A percentile compares a stretch with the other conserved stretches of the same genome.
Evolutionary conservation across 30 jellyfish, hydroid and myxozoan genomes (phyloP).

Genomic region (Clytia hemisphaerica): DNA sequence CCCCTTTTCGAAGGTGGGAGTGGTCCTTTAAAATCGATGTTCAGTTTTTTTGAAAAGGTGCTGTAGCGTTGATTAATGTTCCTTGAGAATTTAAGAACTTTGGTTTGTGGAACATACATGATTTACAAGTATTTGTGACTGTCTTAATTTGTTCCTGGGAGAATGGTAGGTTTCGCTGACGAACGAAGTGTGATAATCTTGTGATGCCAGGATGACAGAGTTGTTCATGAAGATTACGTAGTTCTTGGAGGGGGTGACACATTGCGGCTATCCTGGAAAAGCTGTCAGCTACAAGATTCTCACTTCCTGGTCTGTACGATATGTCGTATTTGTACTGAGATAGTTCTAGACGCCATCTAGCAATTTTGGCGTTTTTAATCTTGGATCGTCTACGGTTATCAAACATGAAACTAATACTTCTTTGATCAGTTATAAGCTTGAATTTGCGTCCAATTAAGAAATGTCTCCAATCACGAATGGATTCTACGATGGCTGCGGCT

Average conservation of each 20-base stretch:
- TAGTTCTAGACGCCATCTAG: constrained; percentile 73
- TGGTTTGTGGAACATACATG: constrained; percentile 6
- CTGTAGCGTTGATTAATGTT: constrained; percentile 18
- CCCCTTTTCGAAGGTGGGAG: constrained; percentile 24
- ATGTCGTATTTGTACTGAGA: constrained; percentile 57
- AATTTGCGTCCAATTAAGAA: constrained; percentile 51
- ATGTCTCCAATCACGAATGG: constrained; percentile 66
- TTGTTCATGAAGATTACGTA: neutral
- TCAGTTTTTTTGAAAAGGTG: constrained; percentile 24
- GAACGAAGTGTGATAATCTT: neutral
- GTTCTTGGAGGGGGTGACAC: neutral
- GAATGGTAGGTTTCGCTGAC: neutral
- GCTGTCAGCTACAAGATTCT: constrained; percentile 56
- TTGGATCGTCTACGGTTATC: constrained; percentile 29
- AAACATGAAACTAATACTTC: constrained; percentile 62
- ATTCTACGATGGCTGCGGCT: constrained; percentile 67
- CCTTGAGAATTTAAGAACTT: constrained; percentile 3
- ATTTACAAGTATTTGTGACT: neutral
- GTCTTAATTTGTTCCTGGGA: neutral
- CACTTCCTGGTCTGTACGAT: constrained; percentile 65
- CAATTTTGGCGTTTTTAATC: constrained; percentile 58
- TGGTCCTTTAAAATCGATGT: constrained; percentile 55
- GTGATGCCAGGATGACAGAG: constrained; percentile 6
- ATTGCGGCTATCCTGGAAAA: constrained; percentile 44
- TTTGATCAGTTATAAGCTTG: constrained; percentile 63